Base-by-base conservation (phyloP, 2,113 vertebrate genomes). In the Sceloporus tristichus region DNA sequence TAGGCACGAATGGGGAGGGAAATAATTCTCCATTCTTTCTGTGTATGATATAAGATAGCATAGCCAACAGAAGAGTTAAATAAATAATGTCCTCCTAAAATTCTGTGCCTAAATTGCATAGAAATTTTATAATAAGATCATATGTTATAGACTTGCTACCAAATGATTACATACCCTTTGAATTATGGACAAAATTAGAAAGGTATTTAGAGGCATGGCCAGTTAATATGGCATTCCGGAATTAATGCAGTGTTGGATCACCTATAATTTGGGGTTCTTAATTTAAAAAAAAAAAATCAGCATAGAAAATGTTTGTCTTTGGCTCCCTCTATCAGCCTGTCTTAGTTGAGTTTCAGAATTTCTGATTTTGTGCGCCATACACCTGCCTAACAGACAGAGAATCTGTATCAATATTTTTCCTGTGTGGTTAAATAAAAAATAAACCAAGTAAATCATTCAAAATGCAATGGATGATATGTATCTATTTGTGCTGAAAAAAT, bases 301-400 rank as follows among this genome's bases (percentile, higher is more conserved):
- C 40, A 79, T 56, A 88, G 53, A 90, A 94, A 95, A 85, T 87
- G 87, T 92, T 95, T 95, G 93, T 92, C 90, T 96, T 94, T 94
- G 87, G 91, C 94, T 96, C 93, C 93, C 94, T 94, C 94, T 96
- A 38, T 95, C 94, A 94, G 88, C 56, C 73, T 90, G 3, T 85
- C 21, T 84, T 92, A 77, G 70, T 93, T 92, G 81, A 87, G 79
- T 93, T 91, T 89, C 38, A 59, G 56, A 82, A 78, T 80, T 89
- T 91, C 81, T 88, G 25, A 48, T 79, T 93, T 90, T 87, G 54
- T 27, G 21, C 83, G 82, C 86, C 18, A 87, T 4, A 0, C 53
- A n/a, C 78, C 42, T 23, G 40, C 88, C 42, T 59, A 59, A 19
- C 54, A 40, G 86, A 11, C 56, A 85, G 83, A 76, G 84, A 87